phyloP scores from a whole-genome alignment of 2,888 invertebrate genomes.

The Corythucha ciliata region DNA sequence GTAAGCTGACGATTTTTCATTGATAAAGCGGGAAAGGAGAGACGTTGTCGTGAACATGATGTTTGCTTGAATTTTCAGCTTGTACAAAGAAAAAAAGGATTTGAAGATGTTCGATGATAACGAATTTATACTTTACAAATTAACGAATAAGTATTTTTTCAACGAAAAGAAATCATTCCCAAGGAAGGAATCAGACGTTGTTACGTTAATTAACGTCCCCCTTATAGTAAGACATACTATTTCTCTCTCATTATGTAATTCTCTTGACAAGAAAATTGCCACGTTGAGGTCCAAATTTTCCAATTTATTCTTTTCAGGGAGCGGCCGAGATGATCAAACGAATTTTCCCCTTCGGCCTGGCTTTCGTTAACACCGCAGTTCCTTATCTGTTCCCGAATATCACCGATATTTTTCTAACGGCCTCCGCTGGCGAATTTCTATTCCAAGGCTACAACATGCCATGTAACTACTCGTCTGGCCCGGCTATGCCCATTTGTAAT shows the following conservation, averaged over 20 bases:
- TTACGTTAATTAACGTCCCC: constrained; percentile 50
- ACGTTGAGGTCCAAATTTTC: background rate
- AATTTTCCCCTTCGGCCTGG: constrained; percentile 44
- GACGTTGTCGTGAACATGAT: too few relatives aligned
- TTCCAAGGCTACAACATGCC: constrained; percentile 50
- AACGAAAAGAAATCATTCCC: constrained; percentile 45
- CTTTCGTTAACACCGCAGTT: constrained; percentile 46
- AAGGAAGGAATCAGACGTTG: constrained; percentile 45
- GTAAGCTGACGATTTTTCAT: constrained; percentile 13
- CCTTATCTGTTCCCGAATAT: constrained; percentile 47
- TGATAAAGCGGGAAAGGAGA: too few relatives aligned
- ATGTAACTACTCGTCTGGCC: constrained; percentile 42
- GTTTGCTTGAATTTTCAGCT: constrained; percentile 9
- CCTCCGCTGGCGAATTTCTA: constrained; percentile 47
- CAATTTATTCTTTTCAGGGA: constrained; percentile 39
- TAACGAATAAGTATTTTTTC: constrained; percentile 48
- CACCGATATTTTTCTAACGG: constrained; percentile 43
- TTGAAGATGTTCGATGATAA: constrained; percentile 41
- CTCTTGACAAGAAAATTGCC: background rate
- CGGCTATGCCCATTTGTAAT: constrained; percentile 39
- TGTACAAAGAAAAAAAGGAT: constrained; percentile 20
- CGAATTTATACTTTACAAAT: constrained; percentile 47
- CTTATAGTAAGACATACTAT: constrained; percentile 45
- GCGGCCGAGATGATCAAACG: constrained; percentile 44
- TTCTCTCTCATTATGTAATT: background rate